A percentile compares a stretch with the other conserved stretches of the same genome.
These are phyloP conservation scores for Ictidomys tridecemlineatus DNA, from an alignment of 2,113 vertebrate genomes.

Conservation along the genomic window DNA sequence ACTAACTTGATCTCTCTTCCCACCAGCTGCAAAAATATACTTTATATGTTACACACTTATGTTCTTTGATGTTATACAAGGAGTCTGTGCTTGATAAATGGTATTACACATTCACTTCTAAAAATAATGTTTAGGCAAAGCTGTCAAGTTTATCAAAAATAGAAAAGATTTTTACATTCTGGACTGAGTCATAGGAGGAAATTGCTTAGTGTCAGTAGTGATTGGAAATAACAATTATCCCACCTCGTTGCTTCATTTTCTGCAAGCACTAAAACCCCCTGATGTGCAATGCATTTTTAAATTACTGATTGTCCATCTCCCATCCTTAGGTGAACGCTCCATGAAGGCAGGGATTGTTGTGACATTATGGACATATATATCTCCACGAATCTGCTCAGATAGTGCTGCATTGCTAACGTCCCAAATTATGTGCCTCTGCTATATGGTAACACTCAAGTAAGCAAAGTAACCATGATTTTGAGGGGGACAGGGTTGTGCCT, in stretches of 20 bases:
- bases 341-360: background rate
- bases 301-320: background rate
- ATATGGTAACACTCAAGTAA: background rate
- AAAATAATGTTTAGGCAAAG: conserved; percentile 61
- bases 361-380: background rate
- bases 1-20: conserved; percentile 37
- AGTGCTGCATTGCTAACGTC: too few relatives aligned
- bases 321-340: background rate
- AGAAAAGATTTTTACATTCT: conserved; percentile 63
- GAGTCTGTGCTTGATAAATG: conserved; percentile 59
- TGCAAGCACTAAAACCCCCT: background rate
- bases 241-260: background rate
- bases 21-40: conserved; percentile 58
- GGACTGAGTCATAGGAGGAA: conserved; percentile 54
- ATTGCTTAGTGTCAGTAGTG: conserved; percentile 15
- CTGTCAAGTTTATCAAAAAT: conserved; percentile 66
- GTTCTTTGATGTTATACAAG: conserved; percentile 56
- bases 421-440: background rate
- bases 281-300: background rate
- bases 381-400: background rate
- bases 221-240: background rate
- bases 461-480: background rate
- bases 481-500: conserved; percentile 39
- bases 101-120: conserved; percentile 62
- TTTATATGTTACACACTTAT: background rate